Percentiles rank a stretch among this genome's conserved stretches.
Evolutionary conservation across 2,113 vertebrate genomes (phyloP).

Genomic region (Pedionomus torquatus): DNA sequence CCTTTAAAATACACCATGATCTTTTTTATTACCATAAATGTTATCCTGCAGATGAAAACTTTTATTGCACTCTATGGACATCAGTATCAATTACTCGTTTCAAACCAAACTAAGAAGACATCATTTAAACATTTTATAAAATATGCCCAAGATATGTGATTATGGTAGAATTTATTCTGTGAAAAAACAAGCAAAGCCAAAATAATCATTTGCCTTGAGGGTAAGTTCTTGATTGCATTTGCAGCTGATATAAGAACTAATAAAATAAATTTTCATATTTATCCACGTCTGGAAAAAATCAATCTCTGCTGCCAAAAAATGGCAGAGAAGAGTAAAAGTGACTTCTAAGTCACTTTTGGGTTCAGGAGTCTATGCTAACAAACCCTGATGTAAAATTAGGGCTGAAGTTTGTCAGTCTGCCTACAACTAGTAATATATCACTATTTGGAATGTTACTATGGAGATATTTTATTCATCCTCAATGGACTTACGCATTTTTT

Average conservation of each 20-base stretch:
- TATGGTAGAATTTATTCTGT: neutral
- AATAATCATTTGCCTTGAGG: neutral
- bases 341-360: neutral
- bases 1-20: neutral
- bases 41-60: neutral
- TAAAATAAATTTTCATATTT: neutral
- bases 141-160: neutral
- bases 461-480: conserved; percentile 12
- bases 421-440: neutral
- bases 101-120: neutral
- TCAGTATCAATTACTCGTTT: conserved; percentile 29
- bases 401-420: neutral
- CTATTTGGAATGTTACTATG: neutral
- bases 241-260: conserved; percentile 13
- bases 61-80: neutral
- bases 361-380: neutral
- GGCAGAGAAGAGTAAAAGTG: neutral
- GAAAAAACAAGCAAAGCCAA: neutral
- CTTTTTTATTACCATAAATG: neutral
- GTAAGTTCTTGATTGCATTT: neutral
- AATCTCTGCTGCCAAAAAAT: neutral
- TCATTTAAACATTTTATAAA: neutral
- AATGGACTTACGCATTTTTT: neutral
- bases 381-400: neutral
- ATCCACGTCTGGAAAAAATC: neutral